Percentiles rank a stretch among this genome's conserved stretches.
phyloP scores from a whole-genome alignment of 2,888 invertebrate genomes.

The Acleris emargana region DNA sequence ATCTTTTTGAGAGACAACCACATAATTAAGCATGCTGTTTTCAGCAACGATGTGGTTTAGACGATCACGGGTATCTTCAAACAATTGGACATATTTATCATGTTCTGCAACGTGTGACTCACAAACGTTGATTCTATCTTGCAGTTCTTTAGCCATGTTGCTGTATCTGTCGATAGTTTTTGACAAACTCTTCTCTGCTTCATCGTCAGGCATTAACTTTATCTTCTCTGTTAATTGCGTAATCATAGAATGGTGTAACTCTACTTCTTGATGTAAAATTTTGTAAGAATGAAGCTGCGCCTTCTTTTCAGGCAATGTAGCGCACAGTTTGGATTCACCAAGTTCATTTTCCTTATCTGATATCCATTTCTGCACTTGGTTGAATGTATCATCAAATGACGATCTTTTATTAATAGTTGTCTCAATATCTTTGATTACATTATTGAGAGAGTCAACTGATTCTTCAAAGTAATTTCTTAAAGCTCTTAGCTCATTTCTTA shows the following conservation, averaged over 20 bases:
- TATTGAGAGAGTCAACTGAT: slow-evolving; percentile 92
- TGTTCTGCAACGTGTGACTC: slow-evolving; percentile 91
- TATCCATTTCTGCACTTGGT: slow-evolving; percentile 94
- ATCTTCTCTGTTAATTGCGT: slow-evolving; percentile 93
- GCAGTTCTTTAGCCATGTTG: slow-evolving; percentile 86
- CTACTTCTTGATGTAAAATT: slow-evolving; percentile 92
- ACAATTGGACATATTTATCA: slow-evolving; percentile 90
- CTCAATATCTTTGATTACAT: slow-evolving; percentile 93
- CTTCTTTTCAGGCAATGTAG: slow-evolving; percentile 95
- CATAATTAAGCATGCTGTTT: slow-evolving; percentile 90
- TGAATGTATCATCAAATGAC: slow-evolving; percentile 96
- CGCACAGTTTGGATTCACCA: slow-evolving; percentile 87
- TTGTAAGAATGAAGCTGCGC: slow-evolving; percentile 92
- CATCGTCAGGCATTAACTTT: slow-evolving; percentile 90
- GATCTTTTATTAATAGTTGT: slow-evolving; percentile 94
- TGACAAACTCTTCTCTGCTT: slow-evolving; percentile 89
- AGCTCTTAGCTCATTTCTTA: slow-evolving; percentile 91
- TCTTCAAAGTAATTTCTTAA: slow-evolving; percentile 93
- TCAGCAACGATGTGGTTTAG: slow-evolving; percentile 91
- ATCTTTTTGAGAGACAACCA: slow-evolving; percentile 90
- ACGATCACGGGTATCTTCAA: slow-evolving; percentile 93
- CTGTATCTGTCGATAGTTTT: slow-evolving; percentile 90
- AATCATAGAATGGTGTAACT: slow-evolving; percentile 92
- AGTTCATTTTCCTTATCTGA: slow-evolving; percentile 90
- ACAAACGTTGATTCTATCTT: slow-evolving; percentile 85